Percentiles rank a stretch among this genome's conserved stretches.
Evolutionary conservation across 2,797 vertebrate genomes (phyloP).

Genomic region (Cebuella pygmaea): DNA sequence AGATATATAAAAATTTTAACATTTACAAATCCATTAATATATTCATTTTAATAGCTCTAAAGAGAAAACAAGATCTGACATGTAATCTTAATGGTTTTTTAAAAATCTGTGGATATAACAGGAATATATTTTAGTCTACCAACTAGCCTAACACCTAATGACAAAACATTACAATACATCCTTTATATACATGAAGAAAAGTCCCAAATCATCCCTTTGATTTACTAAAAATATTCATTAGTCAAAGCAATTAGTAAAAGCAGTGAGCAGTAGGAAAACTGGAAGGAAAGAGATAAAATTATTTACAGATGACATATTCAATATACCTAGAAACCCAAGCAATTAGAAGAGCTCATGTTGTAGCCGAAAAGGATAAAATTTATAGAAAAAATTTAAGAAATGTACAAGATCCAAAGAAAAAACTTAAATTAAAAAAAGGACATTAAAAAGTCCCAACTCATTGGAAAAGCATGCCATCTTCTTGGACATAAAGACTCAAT

Average conservation of each 20-base stretch:
- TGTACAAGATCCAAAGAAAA: background rate
- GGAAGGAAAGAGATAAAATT: slow-evolving; percentile 35
- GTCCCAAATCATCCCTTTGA: background rate
- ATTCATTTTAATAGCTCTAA: background rate
- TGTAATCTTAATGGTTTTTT: background rate
- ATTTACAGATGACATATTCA: background rate
- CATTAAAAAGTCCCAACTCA: background rate
- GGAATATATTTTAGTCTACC: slow-evolving; percentile 29
- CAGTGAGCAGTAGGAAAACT: background rate
- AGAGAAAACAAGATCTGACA: background rate
- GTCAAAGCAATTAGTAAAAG: background rate
- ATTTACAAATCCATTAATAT: slow-evolving; percentile 24
- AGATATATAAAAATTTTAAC: background rate
- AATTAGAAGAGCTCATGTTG: background rate
- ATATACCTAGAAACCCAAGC: background rate
- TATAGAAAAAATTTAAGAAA: background rate
- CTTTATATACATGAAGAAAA: background rate
- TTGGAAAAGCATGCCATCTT: background rate
- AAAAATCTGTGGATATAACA: background rate
- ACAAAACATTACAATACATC: background rate
- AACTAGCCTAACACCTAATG: background rate
- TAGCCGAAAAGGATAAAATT: background rate
- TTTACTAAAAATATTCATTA: slow-evolving; percentile 23
- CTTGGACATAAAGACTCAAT: slow-evolving; percentile 5
- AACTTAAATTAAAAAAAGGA: background rate